Evolutionary conservation across 2,797 vertebrate genomes (phyloP), one percentile per base, ranked within the genome.

Genomic region (Myoxocephalus aenaeus): DNA sequence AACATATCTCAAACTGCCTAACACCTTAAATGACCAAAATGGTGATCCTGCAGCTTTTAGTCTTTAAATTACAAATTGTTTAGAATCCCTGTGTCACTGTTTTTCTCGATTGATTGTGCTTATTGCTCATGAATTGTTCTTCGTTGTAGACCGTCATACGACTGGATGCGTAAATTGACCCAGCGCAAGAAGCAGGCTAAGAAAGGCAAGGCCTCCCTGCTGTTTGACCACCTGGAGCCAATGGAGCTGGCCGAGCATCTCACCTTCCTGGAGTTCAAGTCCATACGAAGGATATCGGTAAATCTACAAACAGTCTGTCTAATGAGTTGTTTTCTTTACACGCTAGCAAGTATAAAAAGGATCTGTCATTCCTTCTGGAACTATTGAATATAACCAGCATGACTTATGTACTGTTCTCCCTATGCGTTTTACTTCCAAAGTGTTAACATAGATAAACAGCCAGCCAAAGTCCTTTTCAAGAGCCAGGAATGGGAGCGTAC

Each of bases 131-230:
- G 27, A 65, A 54, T 59, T 71, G 4, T 46, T 74, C 14, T 72
- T 20, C 18, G 2, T 80, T 70, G 14, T 58, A 99, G 97, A 80
- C 97, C 97, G 12, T 99, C 98, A 6, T 99, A 98, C 15, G 97
- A 99, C 91, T 99, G 98, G 98, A 99, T 99, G 98, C 96, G 98
- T 89, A 97, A 96, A 93, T 91, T 99, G 89, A 99, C 98, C 25
- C 97, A 99, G 90, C 96, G 97, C 83, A 99, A 98, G 90, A 98
- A 95, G 87, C 95, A 96, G 84, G 95, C 93, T n/a, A 99, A 99
- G 93, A 99, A 98, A 90, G 97, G 98, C 70, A 99, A 99, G 86
- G 97, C 97, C 22, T 99, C 97, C 3, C 94, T 99, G 80, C 94
- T 99, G 12, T 99, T 99, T 85, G 97, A 99, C 92, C 98, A 98